These are phyloP conservation scores for Fragum whitleyi DNA, from an alignment of 2,888 invertebrate genomes.

Conservation along the genomic window DNA sequence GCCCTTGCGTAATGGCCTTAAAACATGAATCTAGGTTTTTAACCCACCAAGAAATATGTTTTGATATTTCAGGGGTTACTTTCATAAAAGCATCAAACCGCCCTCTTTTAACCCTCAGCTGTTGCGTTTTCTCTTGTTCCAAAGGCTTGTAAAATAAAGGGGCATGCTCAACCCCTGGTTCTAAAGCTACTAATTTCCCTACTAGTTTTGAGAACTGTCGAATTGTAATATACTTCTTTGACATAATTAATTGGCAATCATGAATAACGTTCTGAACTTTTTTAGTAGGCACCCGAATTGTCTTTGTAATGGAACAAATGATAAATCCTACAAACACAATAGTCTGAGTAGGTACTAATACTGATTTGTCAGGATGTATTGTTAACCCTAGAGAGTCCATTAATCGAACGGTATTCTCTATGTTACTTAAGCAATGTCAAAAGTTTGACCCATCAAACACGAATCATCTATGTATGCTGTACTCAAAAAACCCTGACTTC, in stretches of 20 bases:
- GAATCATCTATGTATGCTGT: conserved; percentile 56
- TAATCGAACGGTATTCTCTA: conserved; percentile 19
- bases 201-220: conserved; percentile 45
- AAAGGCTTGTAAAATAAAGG: conserved; percentile 27
- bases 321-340: conserved; percentile 51
- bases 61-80: background rate
- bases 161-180: conserved; percentile 54
- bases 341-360: conserved; percentile 40
- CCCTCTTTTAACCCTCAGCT: conserved; percentile 19
- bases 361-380: conserved; percentile 57
- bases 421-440: background rate
- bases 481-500: background rate
- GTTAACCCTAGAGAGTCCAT: conserved; percentile 56
- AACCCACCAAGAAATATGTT: conserved; percentile 54
- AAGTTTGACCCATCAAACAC: conserved; percentile 28
- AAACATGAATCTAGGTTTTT: conserved; percentile 20
- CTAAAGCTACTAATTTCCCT: conserved; percentile 52
- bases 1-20: conserved; percentile 28
- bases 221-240: conserved; percentile 31
- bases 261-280: background rate
- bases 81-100: conserved; percentile 46
- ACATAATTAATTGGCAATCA: background rate
- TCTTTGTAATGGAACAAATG: conserved; percentile 24
- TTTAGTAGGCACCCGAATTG: background rate
- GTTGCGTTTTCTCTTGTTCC: background rate